A percentile compares a stretch with the other conserved stretches of the same genome.
phyloP scores from a whole-genome alignment of 2,888 invertebrate species.

The Drosophila algonquin region DNA sequence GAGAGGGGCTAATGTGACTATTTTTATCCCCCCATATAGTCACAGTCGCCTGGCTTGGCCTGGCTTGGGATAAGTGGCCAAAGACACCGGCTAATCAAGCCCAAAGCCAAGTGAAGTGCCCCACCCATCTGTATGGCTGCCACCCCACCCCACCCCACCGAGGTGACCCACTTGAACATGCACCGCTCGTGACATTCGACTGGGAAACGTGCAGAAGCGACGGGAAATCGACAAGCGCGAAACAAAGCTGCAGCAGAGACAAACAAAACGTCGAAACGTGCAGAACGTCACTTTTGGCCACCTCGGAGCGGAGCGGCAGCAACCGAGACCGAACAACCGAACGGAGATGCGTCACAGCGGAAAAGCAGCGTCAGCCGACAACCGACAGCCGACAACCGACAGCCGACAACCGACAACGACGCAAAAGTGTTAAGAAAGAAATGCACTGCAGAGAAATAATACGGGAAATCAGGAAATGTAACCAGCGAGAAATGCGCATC shows the following conservation, averaged over 20 bases:
- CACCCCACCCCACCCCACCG: constrained; percentile 12
- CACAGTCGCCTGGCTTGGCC: neutral
- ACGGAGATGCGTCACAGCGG: constrained; percentile 68
- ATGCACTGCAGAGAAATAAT: constrained; percentile 35
- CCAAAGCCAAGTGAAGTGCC: constrained; percentile 6
- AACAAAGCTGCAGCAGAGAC: constrained; percentile 24
- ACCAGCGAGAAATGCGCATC: constrained; percentile 47
- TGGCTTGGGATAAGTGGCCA: constrained; percentile 54
- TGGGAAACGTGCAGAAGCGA: constrained; percentile 68
- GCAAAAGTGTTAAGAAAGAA: constrained; percentile 39
- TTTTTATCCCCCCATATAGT: constrained; percentile 17
- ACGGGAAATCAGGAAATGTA: constrained; percentile 48
- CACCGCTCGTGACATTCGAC: constrained; percentile 77
- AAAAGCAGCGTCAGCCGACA: constrained; percentile 38
- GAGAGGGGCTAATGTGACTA: constrained; percentile 32
- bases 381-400: too few species aligned
- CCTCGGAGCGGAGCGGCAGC: constrained; percentile 5
- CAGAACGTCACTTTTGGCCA: constrained; percentile 66
- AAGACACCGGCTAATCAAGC: constrained; percentile 43
- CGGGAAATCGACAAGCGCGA: constrained; percentile 67
- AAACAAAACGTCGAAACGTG: constrained; percentile 57
- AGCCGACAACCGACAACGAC: neutral
- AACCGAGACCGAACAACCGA: neutral
- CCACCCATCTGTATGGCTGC: constrained; percentile 7
- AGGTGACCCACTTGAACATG: constrained; percentile 74